Evolutionary conservation across 2,113 vertebrate species (phyloP).

Genomic region (Oreochromis tanganicae): DNA sequence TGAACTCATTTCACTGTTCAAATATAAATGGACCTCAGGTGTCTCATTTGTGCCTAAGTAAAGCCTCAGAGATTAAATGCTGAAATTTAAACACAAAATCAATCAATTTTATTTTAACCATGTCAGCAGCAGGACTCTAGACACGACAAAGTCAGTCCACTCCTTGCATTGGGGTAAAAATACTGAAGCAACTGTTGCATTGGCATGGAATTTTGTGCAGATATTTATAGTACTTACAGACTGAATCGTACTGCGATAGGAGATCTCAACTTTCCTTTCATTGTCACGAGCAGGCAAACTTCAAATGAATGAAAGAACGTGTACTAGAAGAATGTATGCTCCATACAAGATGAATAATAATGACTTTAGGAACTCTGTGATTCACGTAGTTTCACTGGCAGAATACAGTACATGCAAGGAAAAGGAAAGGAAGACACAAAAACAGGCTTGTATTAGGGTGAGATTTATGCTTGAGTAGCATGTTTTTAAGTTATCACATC

Average conservation of each 20-base stretch:
- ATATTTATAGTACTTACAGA: neutral
- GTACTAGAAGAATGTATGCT: neutral
- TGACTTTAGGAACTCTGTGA: neutral
- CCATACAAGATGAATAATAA: neutral
- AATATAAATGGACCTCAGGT: neutral
- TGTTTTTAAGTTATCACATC: neutral
- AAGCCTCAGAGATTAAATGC: neutral
- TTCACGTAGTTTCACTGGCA: neutral
- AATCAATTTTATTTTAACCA: neutral
- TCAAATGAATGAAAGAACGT: neutral
- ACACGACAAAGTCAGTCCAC: neutral
- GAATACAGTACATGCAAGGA: fast-evolving
- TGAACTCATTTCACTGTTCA: neutral
- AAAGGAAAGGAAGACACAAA: neutral
- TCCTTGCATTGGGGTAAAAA: neutral
- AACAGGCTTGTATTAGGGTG: neutral
- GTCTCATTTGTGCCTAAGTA: neutral
- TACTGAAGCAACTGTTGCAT: neutral
- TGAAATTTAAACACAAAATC: neutral
- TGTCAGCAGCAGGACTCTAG: neutral
- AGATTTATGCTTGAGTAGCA: neutral
- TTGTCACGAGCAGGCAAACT: fast-evolving
- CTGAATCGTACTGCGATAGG: neutral
- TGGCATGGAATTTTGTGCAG: neutral
- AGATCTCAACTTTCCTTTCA: neutral